Base-by-base conservation (phyloP, 2,113 vertebrate species). In the Cervus canadensis region DNA sequence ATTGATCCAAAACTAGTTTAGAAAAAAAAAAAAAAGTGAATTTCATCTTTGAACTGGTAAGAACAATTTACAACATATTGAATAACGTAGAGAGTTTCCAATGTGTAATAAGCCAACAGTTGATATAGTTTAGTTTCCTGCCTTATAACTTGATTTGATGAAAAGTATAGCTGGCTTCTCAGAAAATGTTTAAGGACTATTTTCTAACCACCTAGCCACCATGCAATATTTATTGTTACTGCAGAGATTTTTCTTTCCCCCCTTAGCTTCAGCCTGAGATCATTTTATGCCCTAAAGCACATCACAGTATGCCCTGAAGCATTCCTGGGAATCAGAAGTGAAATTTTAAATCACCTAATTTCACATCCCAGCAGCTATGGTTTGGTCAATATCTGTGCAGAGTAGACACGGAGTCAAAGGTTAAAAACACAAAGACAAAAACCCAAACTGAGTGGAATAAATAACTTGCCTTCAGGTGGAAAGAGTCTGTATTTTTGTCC, bases 291-390 rank as follows among this genome's bases (percentile, higher is more conserved):
- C 97, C 94, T 87, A 86, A 96, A 98, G 89, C 91, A 88, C 93
- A 97, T 94, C 94, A 95, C 54, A 62, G 67, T 15, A 92, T 86
- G 79, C 84, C 88, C 57, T 97, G 94, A 81, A 98, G 90, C 89
- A 76, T 94, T 95, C 93, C 94, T 94, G 43, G 84, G 93, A 96
- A 97, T 95, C 93, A 92, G 90, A 95, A 98, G 82, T 92, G 97
- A 97, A 96, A 97, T 95, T 97, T 97, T 97, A 98, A 96, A 95
- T 96, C 86, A 93, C 43, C 96, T 97, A 91, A 96, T 97, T 98
- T 97, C 96, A 98, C 92, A 96, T 98, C 89, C 96, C 96, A 97
- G 79, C 64, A 96, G 90, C 89, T 94, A 83, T 95, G 57, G 14
- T 91, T 96, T 95, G 95, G 95, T 97, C 94, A 97, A 64, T 97